Base-by-base conservation (phyloP, 2,113 vertebrate species). In the Archocentrus centrarchus region DNA sequence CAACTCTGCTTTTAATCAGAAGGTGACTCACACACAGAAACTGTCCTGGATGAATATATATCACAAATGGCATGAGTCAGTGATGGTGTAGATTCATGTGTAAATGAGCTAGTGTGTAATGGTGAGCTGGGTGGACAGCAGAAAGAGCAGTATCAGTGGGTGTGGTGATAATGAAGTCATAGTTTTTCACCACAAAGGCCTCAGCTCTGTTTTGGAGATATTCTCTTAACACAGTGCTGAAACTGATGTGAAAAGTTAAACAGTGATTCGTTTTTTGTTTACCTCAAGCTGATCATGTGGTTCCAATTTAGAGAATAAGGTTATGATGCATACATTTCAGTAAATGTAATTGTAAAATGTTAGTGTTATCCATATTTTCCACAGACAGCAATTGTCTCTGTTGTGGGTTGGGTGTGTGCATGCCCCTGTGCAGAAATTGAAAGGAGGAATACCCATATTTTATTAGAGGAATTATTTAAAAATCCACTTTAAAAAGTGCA, bases 141-240 rank as follows among this genome's bases (percentile, higher is more conserved):
- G 13, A 82, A 66, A 84, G 81, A 83, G 57, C 50, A 8, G 37
- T 64, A 60, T 86, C 57, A 60, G 60, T 57, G 86, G 73, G 86
- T 81, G 89, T 58, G 79, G 62, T 77, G 15, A 32, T 17, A 7
- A 81, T 89, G 80, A 92, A 82, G 78, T 89, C 87, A 89, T 81
- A 24, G 57, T 61, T 77, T 75, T 73, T 73, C 17, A 73, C 44
- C 9, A 53, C 3, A 6, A 14, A 73, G 66, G 47, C 66, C 24
- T 57, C 78, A 68, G 61, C 55, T 24, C 7, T 30, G n/a, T 30
- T 11, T 79, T 24, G 47, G 61, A 24, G 47, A 57, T 57, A 13
- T 53, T 50, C 58, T 73, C 44, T 73, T 10, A 20, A 55, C 17
- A 20, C 50, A 7, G 17, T 55, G 17, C 37, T 18, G 41, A 47